Conservation (phyloP, 2,113 vertebrate species). For the Neodontobutis hainanensis region DNA sequence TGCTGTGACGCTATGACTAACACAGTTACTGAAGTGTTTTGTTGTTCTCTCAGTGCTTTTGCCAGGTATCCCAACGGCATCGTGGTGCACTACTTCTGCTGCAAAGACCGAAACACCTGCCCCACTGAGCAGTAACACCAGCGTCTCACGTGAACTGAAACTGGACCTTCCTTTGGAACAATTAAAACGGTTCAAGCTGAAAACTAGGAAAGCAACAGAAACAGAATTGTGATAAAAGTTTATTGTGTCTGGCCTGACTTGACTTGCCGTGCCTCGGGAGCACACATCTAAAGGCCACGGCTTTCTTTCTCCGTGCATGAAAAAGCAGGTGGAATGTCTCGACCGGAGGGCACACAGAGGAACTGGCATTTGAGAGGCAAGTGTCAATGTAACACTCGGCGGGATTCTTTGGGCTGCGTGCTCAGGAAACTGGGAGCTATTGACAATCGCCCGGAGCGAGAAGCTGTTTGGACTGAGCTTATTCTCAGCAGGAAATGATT, state of each 20-base stretch:
- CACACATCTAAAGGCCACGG: neutral
- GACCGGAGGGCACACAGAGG: neutral
- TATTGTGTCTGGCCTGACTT: neutral
- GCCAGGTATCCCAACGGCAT: slow-evolving; percentile 96
- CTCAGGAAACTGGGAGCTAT: slow-evolving; percentile 7
- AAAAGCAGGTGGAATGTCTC: slow-evolving; percentile 34
- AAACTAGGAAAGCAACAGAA: neutral
- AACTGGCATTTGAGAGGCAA: slow-evolving; percentile 43
- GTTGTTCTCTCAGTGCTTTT: slow-evolving; percentile 84
- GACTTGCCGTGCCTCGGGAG: neutral
- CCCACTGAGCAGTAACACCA: slow-evolving; percentile 83
- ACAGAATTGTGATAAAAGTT: neutral
- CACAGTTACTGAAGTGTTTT: neutral
- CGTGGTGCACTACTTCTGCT: slow-evolving; percentile 99
- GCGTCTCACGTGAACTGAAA: neutral
- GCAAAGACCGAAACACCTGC: slow-evolving; percentile 89
- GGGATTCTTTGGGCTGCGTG: slow-evolving; percentile 14
- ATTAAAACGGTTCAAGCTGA: neutral
- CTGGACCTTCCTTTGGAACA: slow-evolving; percentile 9
- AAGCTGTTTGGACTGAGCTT: slow-evolving; percentile 11
- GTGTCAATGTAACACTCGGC: slow-evolving; percentile 28
- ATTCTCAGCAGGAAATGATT: slow-evolving; percentile 15
- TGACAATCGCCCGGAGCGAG: slow-evolving; percentile 1
- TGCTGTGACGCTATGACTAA: neutral
- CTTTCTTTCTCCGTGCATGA: slow-evolving; percentile 34